Evolutionary conservation across 2,888 invertebrate genomes (phyloP), one percentile per base, ranked within the genome.

Genomic region (Deilephila porcellus): DNA sequence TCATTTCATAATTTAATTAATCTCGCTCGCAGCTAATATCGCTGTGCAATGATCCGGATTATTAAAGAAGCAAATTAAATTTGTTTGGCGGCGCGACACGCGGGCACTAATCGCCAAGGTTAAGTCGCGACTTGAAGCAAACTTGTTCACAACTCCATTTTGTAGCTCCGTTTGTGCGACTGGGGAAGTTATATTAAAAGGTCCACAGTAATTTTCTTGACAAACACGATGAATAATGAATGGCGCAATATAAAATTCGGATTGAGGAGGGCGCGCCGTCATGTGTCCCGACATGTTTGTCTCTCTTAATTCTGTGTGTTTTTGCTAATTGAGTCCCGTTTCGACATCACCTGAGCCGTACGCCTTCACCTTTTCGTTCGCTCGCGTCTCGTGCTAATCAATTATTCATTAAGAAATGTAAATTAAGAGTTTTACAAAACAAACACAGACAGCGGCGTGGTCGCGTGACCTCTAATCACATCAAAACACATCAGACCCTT

Each of bases 111-210:
- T 91, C 90, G 88, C 81, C 87, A 89, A 90, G 90, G 90, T 90
- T 91, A 86, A 87, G 85, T 86, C 88, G 85, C 86, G 85, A 88
- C 85, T 87, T 85, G 84, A 80, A 83, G 78, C 85, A 78, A 89
- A 91, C 90, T 92, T 90, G 86, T 89, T 90, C 88, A 79, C 86
- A 91, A 92, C 91, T 91, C 91, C 90, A 92, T 91, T 91, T 93
- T 91, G 90, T 88, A 90, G 87, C 88, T 86, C 85, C 89, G 87
- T 88, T 89, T 89, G 89, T 89, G 86, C 84, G 86, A 88, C 87
- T 90, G 86, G 85, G 85, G 88, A 92, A 92, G 90, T 95, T 94
- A 95, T 95, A 94, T 95, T 94, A 95, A 95, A 94, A 94, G 92
- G 93, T 90, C 91, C 91, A 93, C 90, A 91, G 93, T 93, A 92